Evolutionary conservation across 2,797 vertebrate species (phyloP), one percentile per base, ranked within the genome.

Genomic region (Hyperoplus immaculatus): DNA sequence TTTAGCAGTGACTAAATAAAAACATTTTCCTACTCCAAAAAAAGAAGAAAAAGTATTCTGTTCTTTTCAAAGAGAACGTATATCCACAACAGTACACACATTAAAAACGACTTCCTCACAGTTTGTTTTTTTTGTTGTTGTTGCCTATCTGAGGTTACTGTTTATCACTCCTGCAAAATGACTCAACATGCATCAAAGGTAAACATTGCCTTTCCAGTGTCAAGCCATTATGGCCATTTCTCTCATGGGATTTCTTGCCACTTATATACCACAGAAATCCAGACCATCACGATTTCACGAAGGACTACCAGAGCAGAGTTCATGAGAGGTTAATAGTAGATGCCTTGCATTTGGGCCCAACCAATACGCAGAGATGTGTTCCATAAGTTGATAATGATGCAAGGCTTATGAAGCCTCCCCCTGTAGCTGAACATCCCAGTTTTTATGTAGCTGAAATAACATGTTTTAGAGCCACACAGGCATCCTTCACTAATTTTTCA

Each of bases 121-220:
- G 88, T 77, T 86, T 69, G 54, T 72, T 74, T 60, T 64, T 56
- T 68, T 85, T 21, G 21, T 21, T 29, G 29, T 29, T 29, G 29
- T 56, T 67, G 64, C 43, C 69, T 64, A 84, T 85, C 68, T 74
- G 66, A 90, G 69, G 82, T 90, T 81, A 81, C 87, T 82, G 62
- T 86, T 88, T 78, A 82, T 77, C 69, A 8, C 79, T 87, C 57
- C 51, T 63, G 68, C 61, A 85, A 74, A 29, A 80, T 64, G 60
- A 74, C 67, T 88, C 56, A 64, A 83, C 50, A 73, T 81, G 82
- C 39, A 77, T 54, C 68, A 47, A 87, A 88, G 63, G 82, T 87
- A 93, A 92, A 88, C 79, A 73, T 57, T 18, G 69, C 69, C 75
- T 76, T 82, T 89, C 90, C 89, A 93, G 91, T 93, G 89, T 91